phyloP scores from a whole-genome alignment of 1,140 invertebrate genomes.

The Batillaria attramentaria region DNA sequence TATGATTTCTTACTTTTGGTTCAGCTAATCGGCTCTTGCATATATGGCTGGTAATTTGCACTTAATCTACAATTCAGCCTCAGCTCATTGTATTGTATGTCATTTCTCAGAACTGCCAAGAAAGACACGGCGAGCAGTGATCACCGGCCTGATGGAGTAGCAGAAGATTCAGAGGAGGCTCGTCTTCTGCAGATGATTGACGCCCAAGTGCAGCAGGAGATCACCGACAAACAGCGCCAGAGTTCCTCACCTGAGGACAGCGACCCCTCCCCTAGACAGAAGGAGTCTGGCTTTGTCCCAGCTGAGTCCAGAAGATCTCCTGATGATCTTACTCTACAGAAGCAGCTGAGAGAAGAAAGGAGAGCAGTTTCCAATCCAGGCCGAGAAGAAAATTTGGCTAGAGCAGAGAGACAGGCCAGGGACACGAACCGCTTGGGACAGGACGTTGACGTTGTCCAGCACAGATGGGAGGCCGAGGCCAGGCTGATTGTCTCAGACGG shows the following conservation, averaged over 20 bases:
- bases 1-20: too few species aligned
- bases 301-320: not conserved
- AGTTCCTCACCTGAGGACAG: not conserved
- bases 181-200: not conserved
- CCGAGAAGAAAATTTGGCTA: not conserved
- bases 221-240: not conserved
- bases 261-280: not conserved
- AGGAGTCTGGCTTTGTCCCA: too few species aligned
- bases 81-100: too few species aligned
- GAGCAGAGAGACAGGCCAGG: not conserved
- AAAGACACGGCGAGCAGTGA: too few species aligned
- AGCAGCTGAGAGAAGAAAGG: not conserved
- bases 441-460: not conserved
- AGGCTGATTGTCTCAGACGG: too few species aligned
- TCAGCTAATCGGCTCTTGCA: too few species aligned
- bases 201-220: constrained; percentile 1
- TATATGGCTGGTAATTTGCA: too few species aligned
- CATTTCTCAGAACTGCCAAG: too few species aligned
- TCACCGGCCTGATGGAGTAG: too few species aligned
- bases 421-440: not conserved
- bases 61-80: too few species aligned
- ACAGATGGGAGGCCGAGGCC: not conserved
- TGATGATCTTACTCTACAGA: not conserved
- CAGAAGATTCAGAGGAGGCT: not conserved
- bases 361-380: not conserved